Base-by-base conservation (phyloP, 2,113 vertebrate genomes). In the Rhodinocichla rosea region DNA sequence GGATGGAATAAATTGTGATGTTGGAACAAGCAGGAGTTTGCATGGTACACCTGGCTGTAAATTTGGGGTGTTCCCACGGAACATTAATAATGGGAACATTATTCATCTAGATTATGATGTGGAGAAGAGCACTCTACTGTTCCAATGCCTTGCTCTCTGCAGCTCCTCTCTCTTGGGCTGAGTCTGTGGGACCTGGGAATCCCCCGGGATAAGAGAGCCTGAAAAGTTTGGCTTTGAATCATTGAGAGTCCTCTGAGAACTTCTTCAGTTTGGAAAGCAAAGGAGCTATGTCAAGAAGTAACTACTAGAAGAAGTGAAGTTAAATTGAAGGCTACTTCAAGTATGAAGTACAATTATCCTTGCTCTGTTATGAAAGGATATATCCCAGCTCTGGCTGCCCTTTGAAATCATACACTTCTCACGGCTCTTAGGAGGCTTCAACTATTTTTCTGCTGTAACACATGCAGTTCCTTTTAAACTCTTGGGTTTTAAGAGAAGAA, bases 341-440 rank as follows among this genome's bases (percentile, higher is more conserved):
- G 10, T 67, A 35, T 56, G 75, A 92, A 92, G 80, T 78, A 74
- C 60, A 92, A 87, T 94, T 95, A 78, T 90, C 47, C 60, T 75
- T 60, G 35, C 47, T 86, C 26, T 77, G 28, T 70, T 74, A 39
- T 32, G 52, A 63, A 90, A 83, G 64, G 52, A 67, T 0, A 1
- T 32, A 60, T 39, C n/a, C 65, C 30, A 90, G n/a, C 19, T 83
- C 56, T 55, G 44, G 11, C 55, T 88, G 59, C 33, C 71, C 39
- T 69, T 74, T 86, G 74, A 92, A 90, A 83, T 87, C 20, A 4
- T 21, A n/a, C 0, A 2, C 56, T 78, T 78, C 64, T 92, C 60
- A 52, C 6, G 30, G 39, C 35, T 93, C 47, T 37, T 74, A 35
- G 30, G 42, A 81, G 17, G 52, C 39, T 93, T 59, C 47, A 94